Evolutionary conservation across 1,140 invertebrate genomes (phyloP).

Genomic region (Sarcophaga peregrina): DNA sequence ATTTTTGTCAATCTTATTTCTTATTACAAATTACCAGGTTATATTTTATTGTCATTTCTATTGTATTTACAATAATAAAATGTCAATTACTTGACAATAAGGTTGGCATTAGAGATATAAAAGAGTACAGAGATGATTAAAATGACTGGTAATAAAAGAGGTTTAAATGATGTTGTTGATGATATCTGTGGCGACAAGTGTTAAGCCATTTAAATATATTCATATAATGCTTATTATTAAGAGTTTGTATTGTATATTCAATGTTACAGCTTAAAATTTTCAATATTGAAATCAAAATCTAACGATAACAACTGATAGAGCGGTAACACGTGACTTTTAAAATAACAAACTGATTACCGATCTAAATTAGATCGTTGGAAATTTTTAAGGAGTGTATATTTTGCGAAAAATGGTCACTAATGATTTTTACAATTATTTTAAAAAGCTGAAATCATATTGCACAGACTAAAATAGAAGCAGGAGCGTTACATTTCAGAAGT

Average conservation of each 20-base stretch:
- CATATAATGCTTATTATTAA: neutral
- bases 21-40: constrained; percentile 6
- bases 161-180: neutral
- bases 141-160: neutral
- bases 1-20: constrained; percentile 8
- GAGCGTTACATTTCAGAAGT: no score
- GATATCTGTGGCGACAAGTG: constrained; percentile 12
- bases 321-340: constrained; percentile 6
- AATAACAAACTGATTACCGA: neutral
- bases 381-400: no score
- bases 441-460: no score
- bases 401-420: no score
- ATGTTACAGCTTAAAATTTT: neutral
- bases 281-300: neutral
- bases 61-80: constrained; percentile 16
- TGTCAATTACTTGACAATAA: constrained; percentile 35
- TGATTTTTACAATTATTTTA: no score
- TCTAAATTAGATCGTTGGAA: neutral
- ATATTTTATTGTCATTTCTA: neutral
- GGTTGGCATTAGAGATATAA: neutral
- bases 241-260: neutral
- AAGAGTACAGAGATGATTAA: neutral
- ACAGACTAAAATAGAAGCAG: no score
- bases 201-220: neutral
- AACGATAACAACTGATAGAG: neutral